Conservation (phyloP, 2,797 vertebrate species). For the Silurus lanzhouensis region DNA sequence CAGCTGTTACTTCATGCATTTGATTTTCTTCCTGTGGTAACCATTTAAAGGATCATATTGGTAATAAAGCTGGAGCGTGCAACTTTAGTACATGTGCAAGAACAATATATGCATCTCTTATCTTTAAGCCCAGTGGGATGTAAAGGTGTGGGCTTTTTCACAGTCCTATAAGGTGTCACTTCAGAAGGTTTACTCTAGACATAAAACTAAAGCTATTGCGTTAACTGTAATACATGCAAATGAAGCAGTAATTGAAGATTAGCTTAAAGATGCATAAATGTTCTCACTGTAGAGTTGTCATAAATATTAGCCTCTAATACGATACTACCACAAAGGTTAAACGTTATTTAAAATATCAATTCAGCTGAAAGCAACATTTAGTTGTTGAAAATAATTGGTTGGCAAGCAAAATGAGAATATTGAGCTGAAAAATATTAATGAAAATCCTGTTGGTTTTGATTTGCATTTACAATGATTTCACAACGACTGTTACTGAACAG, state of each 20-base stretch:
- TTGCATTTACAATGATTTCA: neutral
- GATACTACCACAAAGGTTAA: neutral
- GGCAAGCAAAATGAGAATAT: neutral
- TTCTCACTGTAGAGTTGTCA: neutral
- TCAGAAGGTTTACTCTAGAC: neutral
- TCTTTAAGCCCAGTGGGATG: neutral
- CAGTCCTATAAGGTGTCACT: conserved; percentile 4
- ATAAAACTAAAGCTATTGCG: conserved; percentile 8
- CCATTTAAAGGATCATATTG: neutral
- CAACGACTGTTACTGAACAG: neutral
- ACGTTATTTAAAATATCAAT: neutral
- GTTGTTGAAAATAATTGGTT: neutral
- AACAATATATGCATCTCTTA: neutral
- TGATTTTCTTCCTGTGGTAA: conserved; percentile 13
- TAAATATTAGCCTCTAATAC: neutral
- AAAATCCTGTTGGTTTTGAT: neutral
- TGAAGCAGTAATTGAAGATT: neutral
- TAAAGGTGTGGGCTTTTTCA: neutral
- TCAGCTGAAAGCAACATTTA: neutral
- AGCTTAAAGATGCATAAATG: neutral
- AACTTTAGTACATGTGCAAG: no score
- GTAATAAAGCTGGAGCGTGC: neutral
- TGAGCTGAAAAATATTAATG: neutral
- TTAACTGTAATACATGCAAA: conserved; percentile 19
- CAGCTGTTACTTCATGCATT: conserved; percentile 58